Base-by-base conservation (phyloP, 1,140 invertebrate species). In the Ips typographus region DNA sequence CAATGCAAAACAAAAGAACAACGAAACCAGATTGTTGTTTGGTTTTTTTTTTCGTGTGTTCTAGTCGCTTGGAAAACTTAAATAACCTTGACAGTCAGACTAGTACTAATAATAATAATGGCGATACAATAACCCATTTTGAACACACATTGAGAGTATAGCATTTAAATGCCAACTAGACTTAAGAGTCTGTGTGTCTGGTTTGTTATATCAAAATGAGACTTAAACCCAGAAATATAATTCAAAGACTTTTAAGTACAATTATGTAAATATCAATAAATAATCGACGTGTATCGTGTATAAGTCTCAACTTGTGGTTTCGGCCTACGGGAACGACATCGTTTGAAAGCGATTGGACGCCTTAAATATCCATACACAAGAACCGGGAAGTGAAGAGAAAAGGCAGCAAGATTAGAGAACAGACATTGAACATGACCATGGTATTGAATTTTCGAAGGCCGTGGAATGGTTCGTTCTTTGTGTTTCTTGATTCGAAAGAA, bases 381-480 rank as follows among this genome's bases (percentile, higher is more conserved):
- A 64, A 70, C 68, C 68, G 68, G 68, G 68, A 70, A 70, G 68
- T 70, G 64, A 64, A 62, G 57, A 60, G 57, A 66, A 70, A 70
- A 64, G 55, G 42, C 44, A 7, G 42, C 40, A 55, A 63, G 68
- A 70, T 70, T 70, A 70, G 60, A 68, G 57, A 68, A 68, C 58
- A 60, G 68, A 72, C 73, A 72, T 70, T 72, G 73, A 74, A 74
- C 73, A 74, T 74, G 73, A 74, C 73, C 73, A 72, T 74, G 73
- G 66, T 74, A 74, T 72, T 74, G 73, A 74, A 74, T 72, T 74
- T 74, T 74, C 65, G 73, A 74, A 74, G 73, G 73, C 56, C 73
- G 63, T 42, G 63, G 67, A 68, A 66, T 68, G 67, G 71, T 42
- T 61, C 40, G 57, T 71, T 71, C 63, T 71, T 71, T 65, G 56